Evolutionary conservation across 2,113 vertebrate species (phyloP).

Genomic region (Python bivittatus): DNA sequence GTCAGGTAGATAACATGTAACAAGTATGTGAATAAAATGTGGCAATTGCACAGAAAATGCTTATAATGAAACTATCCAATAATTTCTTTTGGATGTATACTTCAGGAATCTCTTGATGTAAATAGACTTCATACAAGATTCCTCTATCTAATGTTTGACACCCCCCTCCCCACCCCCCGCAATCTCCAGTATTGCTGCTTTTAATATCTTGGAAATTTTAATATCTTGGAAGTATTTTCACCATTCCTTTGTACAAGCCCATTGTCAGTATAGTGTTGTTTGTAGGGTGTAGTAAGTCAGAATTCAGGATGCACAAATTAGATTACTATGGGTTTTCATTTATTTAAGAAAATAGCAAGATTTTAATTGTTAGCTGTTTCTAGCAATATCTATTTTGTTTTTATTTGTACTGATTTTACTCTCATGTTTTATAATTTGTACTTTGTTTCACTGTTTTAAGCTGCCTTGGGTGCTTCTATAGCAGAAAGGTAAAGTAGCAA

Average conservation of each 20-base stretch:
- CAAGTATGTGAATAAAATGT: background rate
- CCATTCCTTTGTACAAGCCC: background rate
- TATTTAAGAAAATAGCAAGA: too few species aligned
- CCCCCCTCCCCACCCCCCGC: too few species aligned
- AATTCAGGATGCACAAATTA: background rate
- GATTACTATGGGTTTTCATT: background rate
- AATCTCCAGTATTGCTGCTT: too few species aligned
- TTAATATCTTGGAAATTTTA: background rate
- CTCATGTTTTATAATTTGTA: too few species aligned
- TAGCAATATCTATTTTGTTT: too few species aligned
- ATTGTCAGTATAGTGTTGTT: background rate
- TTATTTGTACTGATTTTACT: too few species aligned
- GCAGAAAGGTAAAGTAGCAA: background rate
- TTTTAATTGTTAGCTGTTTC: too few species aligned
- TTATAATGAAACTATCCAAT: background rate
- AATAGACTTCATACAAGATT: background rate
- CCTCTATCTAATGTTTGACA: background rate
- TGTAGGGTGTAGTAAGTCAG: background rate
- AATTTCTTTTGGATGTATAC: background rate
- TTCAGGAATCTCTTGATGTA: background rate
- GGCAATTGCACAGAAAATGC: background rate
- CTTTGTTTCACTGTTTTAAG: too few species aligned
- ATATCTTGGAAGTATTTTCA: too few species aligned
- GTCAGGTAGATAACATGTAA: background rate
- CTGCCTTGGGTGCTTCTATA: too few species aligned